phyloP scores from a whole-genome alignment of 2,888 invertebrate species.

The Spilosoma lubricipeda region DNA sequence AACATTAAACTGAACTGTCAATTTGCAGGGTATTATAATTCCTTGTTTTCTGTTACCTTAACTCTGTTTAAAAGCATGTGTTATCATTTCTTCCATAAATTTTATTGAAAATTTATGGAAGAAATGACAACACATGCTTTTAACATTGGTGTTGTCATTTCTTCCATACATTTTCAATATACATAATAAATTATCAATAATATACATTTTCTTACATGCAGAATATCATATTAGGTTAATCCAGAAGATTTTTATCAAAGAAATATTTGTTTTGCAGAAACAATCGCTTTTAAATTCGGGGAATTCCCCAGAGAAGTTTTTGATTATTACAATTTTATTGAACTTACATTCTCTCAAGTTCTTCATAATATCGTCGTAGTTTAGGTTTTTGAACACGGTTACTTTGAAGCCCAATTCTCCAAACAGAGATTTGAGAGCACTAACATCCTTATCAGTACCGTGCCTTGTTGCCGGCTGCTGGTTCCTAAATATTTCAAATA shows the following conservation, averaged over 20 bases:
- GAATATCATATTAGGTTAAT: neutral
- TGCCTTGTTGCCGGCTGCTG: slow-evolving; percentile 51
- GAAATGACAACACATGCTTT: too few relatives aligned
- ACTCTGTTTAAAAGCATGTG: too few relatives aligned
- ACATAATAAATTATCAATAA: neutral
- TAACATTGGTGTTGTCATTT: too few relatives aligned
- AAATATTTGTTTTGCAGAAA: neutral
- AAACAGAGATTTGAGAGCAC: slow-evolving; percentile 56
- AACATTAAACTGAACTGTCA: too few relatives aligned
- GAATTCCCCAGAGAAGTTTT: neutral
- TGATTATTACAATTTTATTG: neutral
- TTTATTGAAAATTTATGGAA: too few relatives aligned
- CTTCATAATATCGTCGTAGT: slow-evolving; percentile 58
- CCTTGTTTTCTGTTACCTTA: too few relatives aligned
- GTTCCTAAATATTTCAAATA: slow-evolving; percentile 40
- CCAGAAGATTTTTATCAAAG: neutral
- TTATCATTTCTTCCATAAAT: too few relatives aligned
- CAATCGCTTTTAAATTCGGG: neutral
- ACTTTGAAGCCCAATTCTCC: slow-evolving; percentile 60
- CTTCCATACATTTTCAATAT: neutral
- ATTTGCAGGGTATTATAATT: too few relatives aligned
- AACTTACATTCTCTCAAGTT: slow-evolving; percentile 36
- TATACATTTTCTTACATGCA: neutral
- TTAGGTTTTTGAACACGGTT: slow-evolving; percentile 52
- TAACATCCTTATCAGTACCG: slow-evolving; percentile 66